Base-by-base conservation (phyloP, 2,113 vertebrate species). In the Nothocercus nigrocapillus region DNA sequence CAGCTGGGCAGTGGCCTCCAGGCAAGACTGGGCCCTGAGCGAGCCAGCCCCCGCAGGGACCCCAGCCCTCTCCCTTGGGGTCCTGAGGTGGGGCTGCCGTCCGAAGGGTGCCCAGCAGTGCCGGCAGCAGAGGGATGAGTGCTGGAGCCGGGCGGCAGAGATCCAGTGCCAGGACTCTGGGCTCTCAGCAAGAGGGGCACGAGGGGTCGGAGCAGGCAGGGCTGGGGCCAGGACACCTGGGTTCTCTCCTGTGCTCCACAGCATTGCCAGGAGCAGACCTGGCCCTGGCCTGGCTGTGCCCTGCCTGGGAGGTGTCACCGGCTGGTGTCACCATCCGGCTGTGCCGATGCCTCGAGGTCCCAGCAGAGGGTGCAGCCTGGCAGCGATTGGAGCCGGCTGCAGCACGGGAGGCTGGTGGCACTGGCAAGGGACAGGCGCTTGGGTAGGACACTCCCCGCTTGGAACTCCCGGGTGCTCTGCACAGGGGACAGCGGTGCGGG, bases 341-440 rank as follows among this genome's bases (percentile, higher is more conserved):
- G 82, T 19, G 96, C 88, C 91, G 49, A 92, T 96, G 95, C 96
- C 94, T 15, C 86, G 62, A 20, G 77, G 44, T 78, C 91, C 96
- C 96, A 92, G 91, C 96, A 97, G 96, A 94, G 96, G 96, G 96
- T 91, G 96, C 96, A 95, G 86, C 95, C 81, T 14, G 70, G 91
- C 91, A 94, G 93, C 94, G 36, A 13, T 95, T 96, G 94, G 54
- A 84, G 56, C 58, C 15, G 70, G 40, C 59, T 68, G 38, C 69
- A 40, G 63, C 25, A 7, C 5, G 54, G 83, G 64, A 94, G 30
- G 2, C 7, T 0, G 59, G 16, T 16, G 45, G 70, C 28, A 18
- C 61, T 30, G 74, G 47, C 42, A 9, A 34, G 25, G 16, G 16
- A 36, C 51, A 27, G 68, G 32, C 7, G 3, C 56, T 42, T 45